Evolutionary conservation across 2,888 invertebrate species (phyloP).

Genomic region (Dolomedes plantarius): DNA sequence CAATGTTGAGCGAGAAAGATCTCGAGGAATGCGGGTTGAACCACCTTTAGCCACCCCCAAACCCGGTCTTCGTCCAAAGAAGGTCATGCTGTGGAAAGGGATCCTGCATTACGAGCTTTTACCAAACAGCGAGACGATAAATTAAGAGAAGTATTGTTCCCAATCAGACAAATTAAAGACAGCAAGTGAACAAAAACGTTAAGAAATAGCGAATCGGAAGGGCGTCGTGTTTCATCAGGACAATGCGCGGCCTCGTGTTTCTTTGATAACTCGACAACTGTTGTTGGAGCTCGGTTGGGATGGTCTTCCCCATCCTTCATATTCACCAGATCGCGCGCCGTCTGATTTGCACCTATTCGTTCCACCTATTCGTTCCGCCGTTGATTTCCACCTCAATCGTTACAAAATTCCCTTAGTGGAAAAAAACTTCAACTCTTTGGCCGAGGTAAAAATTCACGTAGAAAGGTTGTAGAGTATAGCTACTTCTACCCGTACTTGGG

Average conservation of each 20-base stretch:
- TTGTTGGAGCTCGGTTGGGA: not conserved
- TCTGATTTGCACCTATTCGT: not conserved
- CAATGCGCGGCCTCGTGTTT: not conserved
- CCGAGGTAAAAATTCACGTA: not conserved
- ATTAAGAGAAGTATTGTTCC: not conserved
- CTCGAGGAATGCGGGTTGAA: not conserved
- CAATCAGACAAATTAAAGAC: constrained; percentile 3
- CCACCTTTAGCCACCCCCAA: not conserved
- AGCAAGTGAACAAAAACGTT: no score
- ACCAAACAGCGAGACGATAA: constrained; percentile 32
- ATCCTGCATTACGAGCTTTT: constrained; percentile 32
- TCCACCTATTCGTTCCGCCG: no score
- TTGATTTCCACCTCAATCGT: no score
- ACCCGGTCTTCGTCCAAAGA: not conserved
- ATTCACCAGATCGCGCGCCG: not conserved
- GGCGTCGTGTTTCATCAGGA: not conserved
- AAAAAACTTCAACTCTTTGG: constrained; percentile 3
- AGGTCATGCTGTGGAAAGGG: not conserved
- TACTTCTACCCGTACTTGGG: no score
- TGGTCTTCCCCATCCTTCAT: not conserved
- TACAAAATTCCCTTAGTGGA: not conserved
- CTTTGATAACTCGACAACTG: not conserved
- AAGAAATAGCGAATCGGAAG: no score
- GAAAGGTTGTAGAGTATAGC: no score
- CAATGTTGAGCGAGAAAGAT: not conserved